Conservation (phyloP, 2,888 invertebrate species). For the Metallyticus violacea region DNA sequence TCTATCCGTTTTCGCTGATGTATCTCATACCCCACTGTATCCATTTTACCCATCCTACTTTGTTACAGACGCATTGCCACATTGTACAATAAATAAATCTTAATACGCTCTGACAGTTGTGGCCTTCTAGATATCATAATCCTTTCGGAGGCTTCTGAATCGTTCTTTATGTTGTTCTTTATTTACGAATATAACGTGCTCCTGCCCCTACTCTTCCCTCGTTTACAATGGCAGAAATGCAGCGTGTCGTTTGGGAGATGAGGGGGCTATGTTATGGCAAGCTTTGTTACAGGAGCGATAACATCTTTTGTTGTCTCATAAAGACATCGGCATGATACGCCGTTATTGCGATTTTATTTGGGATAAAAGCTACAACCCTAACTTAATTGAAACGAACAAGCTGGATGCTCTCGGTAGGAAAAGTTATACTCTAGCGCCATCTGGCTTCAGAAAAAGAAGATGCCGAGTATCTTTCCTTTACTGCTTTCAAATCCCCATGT, state of each 20-base stretch:
- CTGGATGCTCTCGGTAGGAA: not conserved
- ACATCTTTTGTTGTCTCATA: not conserved
- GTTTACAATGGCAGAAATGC: not conserved
- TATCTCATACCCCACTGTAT: not conserved
- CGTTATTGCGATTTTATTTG: not conserved
- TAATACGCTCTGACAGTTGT: not conserved
- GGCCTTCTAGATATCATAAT: not conserved
- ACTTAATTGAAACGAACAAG: not conserved
- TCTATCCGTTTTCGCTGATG: not conserved
- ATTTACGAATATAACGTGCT: not conserved
- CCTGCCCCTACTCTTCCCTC: not conserved
- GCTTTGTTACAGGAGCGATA: not conserved
- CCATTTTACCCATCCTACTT: not conserved
- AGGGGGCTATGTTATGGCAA: not conserved
- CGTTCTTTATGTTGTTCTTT: not conserved
- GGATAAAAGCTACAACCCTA: not conserved
- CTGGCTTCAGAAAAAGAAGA: too few species aligned
- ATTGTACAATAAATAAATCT: constrained; percentile 15
- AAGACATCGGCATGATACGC: not conserved
- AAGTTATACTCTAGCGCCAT: too few species aligned
- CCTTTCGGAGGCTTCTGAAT: not conserved
- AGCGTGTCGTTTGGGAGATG: not conserved
- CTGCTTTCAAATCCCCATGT: too few species aligned
- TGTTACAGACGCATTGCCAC: not conserved
- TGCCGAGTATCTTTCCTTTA: too few species aligned